Evolutionary conservation across 2,113 vertebrate genomes (phyloP), one percentile per base, ranked within the genome.

Genomic region (Ptyas mucosa): DNA sequence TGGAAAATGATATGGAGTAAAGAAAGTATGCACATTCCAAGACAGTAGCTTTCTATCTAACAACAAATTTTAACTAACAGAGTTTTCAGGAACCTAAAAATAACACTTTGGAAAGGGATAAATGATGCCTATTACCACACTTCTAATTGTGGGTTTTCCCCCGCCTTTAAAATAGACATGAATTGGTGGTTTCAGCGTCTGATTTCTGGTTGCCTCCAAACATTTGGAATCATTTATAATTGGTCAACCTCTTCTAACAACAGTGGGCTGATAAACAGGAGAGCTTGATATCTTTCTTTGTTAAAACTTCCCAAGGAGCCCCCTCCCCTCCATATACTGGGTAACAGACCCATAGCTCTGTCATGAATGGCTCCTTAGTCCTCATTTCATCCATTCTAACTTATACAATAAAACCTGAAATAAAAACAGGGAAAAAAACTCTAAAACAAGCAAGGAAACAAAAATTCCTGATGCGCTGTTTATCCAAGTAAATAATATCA

Each of bases 401-500:
- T 94, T 94, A 55, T 95, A 95, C 92, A 94, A 94, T 93, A 85
- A 95, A 95, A 95, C 91, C 94, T 94, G 94, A 96, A 94, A 88
- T 43, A 24, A 75, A 95, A 94, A 95, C 95, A 86, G 75, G 75
- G n/a, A 9, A 11, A 94, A 64, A 0, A 94, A 92, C 87, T 90
- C 75, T 24, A 94, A 96, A 90, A 43, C n/a, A 87, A 85, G 53
- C 92, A 93, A 87, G n/a, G 46, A 89, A 85, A 90, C n/a, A 90
- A 95, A 95, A 95, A 96, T 95, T 26, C 92, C 95, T 91, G 94
- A 93, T 89, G 93, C 95, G 92, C 88, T 97, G 97, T 96, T 97
- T 94, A 97, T 97, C 96, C 96, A 94, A 98, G 96, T 97, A 97
- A 97, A 98, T 81, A 81, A 39, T 97, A 97, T 96, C 96, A 94